Conservation (phyloP, 2,888 invertebrate species). For the Gastracanthus pulcherrimus region DNA sequence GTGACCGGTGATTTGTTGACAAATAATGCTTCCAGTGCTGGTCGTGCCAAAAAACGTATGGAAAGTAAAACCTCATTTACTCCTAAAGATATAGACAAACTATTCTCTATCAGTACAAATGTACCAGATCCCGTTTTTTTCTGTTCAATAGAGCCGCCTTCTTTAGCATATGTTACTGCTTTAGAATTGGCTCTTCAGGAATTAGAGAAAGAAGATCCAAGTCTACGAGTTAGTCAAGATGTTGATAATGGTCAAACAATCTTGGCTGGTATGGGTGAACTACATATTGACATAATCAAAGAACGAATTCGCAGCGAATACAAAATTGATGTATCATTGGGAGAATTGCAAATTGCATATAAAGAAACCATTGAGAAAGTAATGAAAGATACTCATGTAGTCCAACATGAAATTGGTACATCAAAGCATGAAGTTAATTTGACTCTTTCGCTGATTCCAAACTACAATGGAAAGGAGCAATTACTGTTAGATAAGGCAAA, state of each 20-base stretch:
- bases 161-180: constrained; percentile 84
- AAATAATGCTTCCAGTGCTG: constrained; percentile 80
- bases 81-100: constrained; percentile 71
- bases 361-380: constrained; percentile 84
- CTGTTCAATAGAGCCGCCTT: constrained; percentile 96
- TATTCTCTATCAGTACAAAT: constrained; percentile 81
- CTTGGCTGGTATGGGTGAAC: constrained; percentile 96
- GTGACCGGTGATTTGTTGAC: constrained; percentile 88
- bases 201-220: constrained; percentile 94
- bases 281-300: constrained; percentile 96
- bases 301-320: constrained; percentile 93
- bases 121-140: constrained; percentile 97
- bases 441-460: constrained; percentile 82
- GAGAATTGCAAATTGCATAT: constrained; percentile 95
- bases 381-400: constrained; percentile 77
- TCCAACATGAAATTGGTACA: constrained; percentile 84
- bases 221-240: constrained; percentile 86
- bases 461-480: constrained; percentile 70
- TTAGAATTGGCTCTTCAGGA: constrained; percentile 90
- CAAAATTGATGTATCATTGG: constrained; percentile 93
- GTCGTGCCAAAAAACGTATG: constrained; percentile 80
- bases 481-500: constrained; percentile 82
- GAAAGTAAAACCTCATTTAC: constrained; percentile 65
- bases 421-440: constrained; percentile 82
- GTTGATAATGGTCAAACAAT: constrained; percentile 92